Percentiles rank a stretch among this genome's conserved stretches.
phyloP scores from a whole-genome alignment of 2,113 vertebrate species.

The Solenodon paradoxus region DNA sequence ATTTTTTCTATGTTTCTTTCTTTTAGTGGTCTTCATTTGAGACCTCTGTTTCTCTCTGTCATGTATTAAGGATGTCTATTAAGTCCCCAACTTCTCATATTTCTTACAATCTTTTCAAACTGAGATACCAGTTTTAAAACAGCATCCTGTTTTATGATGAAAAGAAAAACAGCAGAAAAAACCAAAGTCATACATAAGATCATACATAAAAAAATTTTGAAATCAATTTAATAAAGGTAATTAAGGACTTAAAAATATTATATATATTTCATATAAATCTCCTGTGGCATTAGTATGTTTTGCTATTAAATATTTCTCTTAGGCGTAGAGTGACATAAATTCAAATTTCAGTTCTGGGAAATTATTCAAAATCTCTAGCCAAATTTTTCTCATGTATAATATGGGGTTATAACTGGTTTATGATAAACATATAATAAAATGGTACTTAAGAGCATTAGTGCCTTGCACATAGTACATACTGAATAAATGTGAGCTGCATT shows the following conservation, averaged over 20 bases:
- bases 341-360: not conserved
- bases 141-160: not conserved
- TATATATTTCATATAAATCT: too few relatives aligned
- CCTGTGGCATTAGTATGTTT: not conserved
- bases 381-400: not conserved
- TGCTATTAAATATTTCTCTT: not conserved
- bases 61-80: not conserved
- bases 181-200: not conserved
- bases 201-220: not conserved
- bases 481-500: not conserved
- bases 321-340: not conserved
- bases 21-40: slow-evolving; percentile 12
- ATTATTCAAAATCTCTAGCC: not conserved
- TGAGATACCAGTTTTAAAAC: not conserved
- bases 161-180: not conserved
- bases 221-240: not conserved
- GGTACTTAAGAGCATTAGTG: not conserved
- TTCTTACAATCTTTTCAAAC: not conserved
- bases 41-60: not conserved
- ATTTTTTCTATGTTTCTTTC: not conserved
- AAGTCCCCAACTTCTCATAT: not conserved
- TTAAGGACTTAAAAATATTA: not conserved
- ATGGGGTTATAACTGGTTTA: not conserved
- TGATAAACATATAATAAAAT: slow-evolving; percentile 1
- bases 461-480: not conserved